These are phyloP conservation scores for Danio albolineatus DNA, from an alignment of 2,797 vertebrate species.

Conservation along the genomic window DNA sequence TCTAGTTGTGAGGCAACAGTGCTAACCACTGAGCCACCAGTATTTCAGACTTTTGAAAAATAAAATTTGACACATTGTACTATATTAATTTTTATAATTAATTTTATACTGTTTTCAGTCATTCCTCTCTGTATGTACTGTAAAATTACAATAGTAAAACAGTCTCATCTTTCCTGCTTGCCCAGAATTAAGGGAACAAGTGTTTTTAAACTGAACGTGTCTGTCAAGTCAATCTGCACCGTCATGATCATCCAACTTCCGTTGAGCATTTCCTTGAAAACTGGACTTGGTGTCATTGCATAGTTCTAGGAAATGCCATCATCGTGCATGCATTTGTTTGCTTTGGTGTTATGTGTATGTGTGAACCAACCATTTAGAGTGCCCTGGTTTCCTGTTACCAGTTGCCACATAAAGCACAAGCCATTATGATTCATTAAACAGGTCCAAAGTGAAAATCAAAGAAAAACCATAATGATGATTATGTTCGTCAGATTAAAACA, in stretches of 20 bases:
- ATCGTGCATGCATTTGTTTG: slow-evolving; percentile 41
- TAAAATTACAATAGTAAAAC: slow-evolving; percentile 22
- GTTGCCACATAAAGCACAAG: slow-evolving; percentile 24
- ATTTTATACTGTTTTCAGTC: too few species aligned
- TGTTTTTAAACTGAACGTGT: slow-evolving; percentile 22
- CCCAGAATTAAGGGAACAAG: slow-evolving; percentile 30
- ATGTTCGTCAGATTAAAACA: neutral
- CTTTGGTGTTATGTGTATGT: slow-evolving; percentile 56
- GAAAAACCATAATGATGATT: slow-evolving; percentile 18
- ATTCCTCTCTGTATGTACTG: slow-evolving; percentile 59
- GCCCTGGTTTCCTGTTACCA: slow-evolving; percentile 45
- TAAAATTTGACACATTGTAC: too few species aligned
- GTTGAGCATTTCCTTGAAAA: slow-evolving; percentile 1
- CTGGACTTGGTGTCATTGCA: neutral
- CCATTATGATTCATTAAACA: slow-evolving; percentile 39
- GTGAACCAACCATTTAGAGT: slow-evolving; percentile 42
- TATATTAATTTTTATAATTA: too few species aligned
- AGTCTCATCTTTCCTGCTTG: slow-evolving; percentile 55
- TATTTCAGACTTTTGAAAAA: too few species aligned
- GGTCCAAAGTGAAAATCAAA: slow-evolving; percentile 4
- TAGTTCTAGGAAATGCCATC: slow-evolving; percentile 26
- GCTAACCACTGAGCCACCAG: too few species aligned
- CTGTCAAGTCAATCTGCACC: neutral
- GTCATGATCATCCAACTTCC: neutral
- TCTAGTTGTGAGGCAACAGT: too few species aligned